Percentiles rank a stretch among this genome's conserved stretches.
Conservation (phyloP, 2,888 invertebrate genomes). For the Pterostichus niger region DNA sequence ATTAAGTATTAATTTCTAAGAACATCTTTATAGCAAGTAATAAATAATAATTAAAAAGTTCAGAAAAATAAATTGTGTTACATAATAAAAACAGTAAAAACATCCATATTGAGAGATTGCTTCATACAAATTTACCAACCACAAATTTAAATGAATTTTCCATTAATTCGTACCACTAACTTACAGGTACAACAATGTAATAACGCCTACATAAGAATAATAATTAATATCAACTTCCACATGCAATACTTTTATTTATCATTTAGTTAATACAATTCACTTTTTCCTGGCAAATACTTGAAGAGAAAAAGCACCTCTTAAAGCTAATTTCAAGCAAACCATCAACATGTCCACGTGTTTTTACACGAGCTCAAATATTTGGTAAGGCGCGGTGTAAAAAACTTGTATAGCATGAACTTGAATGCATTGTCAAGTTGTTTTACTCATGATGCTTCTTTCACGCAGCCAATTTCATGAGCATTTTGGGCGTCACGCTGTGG, state of each 20-base stretch:
- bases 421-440: slow-evolving; percentile 42
- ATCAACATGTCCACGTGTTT: slow-evolving; percentile 41
- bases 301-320: slow-evolving; percentile 12
- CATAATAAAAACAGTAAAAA: background rate
- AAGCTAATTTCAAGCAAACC: slow-evolving; percentile 45
- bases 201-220: background rate
- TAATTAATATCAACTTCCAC: slow-evolving; percentile 22
- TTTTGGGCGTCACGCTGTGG: slow-evolving; percentile 46
- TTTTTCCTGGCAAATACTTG: slow-evolving; percentile 13
- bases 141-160: slow-evolving; percentile 14
- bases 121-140: slow-evolving; percentile 14
- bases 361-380: slow-evolving; percentile 47
- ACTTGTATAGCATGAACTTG: slow-evolving; percentile 35
- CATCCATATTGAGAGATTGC: background rate
- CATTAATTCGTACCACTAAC: background rate
- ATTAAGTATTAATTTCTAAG: too few species aligned
- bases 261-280: slow-evolving; percentile 21
- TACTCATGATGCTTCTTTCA: slow-evolving; percentile 27
- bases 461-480: slow-evolving; percentile 39
- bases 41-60: background rate
- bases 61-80: background rate
- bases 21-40: too few species aligned
- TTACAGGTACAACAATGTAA: slow-evolving; percentile 1
- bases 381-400: slow-evolving; percentile 28
- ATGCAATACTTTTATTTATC: slow-evolving; percentile 6